Percentiles rank a stretch among this genome's conserved stretches.
These are phyloP conservation scores for Ypsolopha scabrella DNA, from an alignment of 2,888 invertebrate species.

Conservation along the genomic window DNA sequence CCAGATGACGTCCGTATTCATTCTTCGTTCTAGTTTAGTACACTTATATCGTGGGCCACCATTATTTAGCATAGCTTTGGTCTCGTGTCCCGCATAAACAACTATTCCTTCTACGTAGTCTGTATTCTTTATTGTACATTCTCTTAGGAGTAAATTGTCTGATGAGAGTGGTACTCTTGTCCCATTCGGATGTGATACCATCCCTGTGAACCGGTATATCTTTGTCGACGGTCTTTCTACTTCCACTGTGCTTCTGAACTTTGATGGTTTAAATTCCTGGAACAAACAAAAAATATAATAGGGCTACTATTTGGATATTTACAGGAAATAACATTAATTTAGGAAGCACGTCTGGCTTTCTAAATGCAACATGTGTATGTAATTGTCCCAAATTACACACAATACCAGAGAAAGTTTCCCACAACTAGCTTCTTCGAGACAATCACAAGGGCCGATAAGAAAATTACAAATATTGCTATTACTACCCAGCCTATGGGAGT, in stretches of 20 bases:
- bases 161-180: constrained; percentile 85
- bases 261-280: constrained; percentile 81
- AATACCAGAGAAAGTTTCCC: not conserved
- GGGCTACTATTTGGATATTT: too few species aligned
- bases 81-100: constrained; percentile 97
- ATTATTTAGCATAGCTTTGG: constrained; percentile 98
- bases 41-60: constrained; percentile 95
- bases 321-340: too few species aligned
- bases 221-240: constrained; percentile 96
- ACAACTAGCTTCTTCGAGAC: not conserved
- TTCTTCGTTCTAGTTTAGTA: constrained; percentile 90
- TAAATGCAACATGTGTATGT: too few species aligned
- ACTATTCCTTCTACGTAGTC: constrained; percentile 97
- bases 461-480: not conserved
- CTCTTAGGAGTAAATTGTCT: constrained; percentile 92
- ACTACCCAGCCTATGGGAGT: too few species aligned
- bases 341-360: too few species aligned
- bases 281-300: constrained; percentile 15
- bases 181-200: constrained; percentile 84
- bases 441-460: not conserved
- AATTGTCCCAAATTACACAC: too few species aligned
- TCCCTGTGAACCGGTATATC: constrained; percentile 94
- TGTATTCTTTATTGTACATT: constrained; percentile 96
- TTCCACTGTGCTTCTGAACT: constrained; percentile 87
- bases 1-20: constrained; percentile 97